phyloP scores from a whole-genome alignment of 2,113 vertebrate genomes.

The Reinhardtius hippoglossoides region DNA sequence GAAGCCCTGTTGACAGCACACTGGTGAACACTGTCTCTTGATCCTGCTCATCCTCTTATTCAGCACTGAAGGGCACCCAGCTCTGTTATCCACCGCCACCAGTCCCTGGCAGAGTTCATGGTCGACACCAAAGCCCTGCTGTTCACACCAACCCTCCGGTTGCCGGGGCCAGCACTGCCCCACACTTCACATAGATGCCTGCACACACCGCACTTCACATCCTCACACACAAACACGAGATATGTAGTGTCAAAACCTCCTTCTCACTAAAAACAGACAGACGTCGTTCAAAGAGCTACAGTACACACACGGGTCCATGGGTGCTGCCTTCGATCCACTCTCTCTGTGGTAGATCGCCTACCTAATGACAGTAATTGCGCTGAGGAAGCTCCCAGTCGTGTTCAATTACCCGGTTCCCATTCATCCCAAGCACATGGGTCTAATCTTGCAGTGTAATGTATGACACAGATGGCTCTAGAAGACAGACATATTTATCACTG shows the following conservation, averaged over 20 bases:
- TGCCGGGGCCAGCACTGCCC: not conserved
- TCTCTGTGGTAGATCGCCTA: constrained; percentile 47
- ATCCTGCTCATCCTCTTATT: constrained; percentile 68
- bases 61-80: constrained; percentile 58
- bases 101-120: constrained; percentile 52
- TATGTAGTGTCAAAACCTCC: constrained; percentile 8
- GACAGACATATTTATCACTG: constrained; percentile 55
- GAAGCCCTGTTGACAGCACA: constrained; percentile 49
- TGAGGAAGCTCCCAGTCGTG: constrained; percentile 69
- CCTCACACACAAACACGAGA: constrained; percentile 26
- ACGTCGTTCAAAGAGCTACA: constrained; percentile 17
- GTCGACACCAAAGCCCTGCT: constrained; percentile 58
- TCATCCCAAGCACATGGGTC: constrained; percentile 49
- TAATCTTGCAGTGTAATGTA: constrained; percentile 59
- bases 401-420: constrained; percentile 70
- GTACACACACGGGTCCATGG: not conserved
- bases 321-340: constrained; percentile 46
- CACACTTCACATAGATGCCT: constrained; percentile 15
- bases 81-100: constrained; percentile 65
- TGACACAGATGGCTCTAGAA: constrained; percentile 58
- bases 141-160: constrained; percentile 41
- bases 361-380: constrained; percentile 72
- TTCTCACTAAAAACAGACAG: constrained; percentile 9
- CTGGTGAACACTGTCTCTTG: constrained; percentile 54
- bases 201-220: constrained; percentile 12